Conservation (phyloP, 2,113 vertebrate genomes). For the Lucifuga dentata region DNA sequence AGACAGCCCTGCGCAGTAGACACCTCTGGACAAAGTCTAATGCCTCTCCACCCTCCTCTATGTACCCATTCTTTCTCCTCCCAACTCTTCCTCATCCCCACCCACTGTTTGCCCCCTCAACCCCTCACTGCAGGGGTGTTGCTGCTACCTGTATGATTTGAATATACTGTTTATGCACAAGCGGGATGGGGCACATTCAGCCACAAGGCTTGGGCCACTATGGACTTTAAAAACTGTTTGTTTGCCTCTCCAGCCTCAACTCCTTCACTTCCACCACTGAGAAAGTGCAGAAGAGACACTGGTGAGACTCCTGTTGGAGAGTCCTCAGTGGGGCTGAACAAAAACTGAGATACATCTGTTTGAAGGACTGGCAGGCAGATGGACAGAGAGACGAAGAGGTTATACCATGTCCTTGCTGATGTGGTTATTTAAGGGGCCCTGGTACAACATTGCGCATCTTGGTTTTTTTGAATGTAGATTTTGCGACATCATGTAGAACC, state of each 20-base stretch:
- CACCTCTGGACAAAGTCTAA: slow-evolving; percentile 51
- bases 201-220: slow-evolving; percentile 64
- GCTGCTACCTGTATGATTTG: slow-evolving; percentile 93
- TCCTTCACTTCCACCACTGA: slow-evolving; percentile 59
- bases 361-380: slow-evolving; percentile 45
- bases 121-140: slow-evolving; percentile 82
- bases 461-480: slow-evolving; percentile 84
- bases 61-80: slow-evolving; percentile 41
- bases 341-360: slow-evolving; percentile 36
- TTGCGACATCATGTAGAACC: slow-evolving; percentile 82
- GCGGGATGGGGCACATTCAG: slow-evolving; percentile 67
- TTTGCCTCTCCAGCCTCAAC: slow-evolving; percentile 40
- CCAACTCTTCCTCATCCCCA: slow-evolving; percentile 27
- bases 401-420: slow-evolving; percentile 69
- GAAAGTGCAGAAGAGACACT: slow-evolving; percentile 37
- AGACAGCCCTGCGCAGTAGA: slow-evolving; percentile 84
- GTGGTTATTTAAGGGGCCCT: slow-evolving; percentile 77
- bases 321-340: slow-evolving; percentile 36
- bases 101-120: slow-evolving; percentile 53
- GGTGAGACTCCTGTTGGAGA: slow-evolving; percentile 55
- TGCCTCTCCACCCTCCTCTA: slow-evolving; percentile 31
- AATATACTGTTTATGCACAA: slow-evolving; percentile 83
- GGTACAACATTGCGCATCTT: slow-evolving; percentile 75
- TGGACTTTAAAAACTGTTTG: slow-evolving; percentile 55
- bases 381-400: slow-evolving; percentile 57